A percentile compares a stretch with the other conserved stretches of the same genome.
Conservation (phyloP, 2,113 vertebrate species). For the Rutilus rutilus region DNA sequence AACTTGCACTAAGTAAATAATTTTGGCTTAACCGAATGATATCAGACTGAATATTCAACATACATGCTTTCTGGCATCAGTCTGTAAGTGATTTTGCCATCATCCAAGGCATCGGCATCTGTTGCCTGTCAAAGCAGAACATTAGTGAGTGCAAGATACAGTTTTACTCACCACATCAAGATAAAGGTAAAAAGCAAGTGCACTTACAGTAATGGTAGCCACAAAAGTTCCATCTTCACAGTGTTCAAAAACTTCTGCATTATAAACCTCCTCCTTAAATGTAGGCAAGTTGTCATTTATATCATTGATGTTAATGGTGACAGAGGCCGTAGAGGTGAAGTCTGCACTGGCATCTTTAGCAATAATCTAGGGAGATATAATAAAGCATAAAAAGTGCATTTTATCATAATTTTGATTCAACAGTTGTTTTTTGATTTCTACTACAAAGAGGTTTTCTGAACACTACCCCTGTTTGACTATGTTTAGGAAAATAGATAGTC, state of each 20-base stretch:
- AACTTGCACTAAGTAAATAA: background rate
- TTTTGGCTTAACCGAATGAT: background rate
- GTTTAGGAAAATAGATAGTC: background rate
- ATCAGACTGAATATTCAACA: conserved; percentile 52
- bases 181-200: background rate
- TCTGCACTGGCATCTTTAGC: conserved; percentile 71
- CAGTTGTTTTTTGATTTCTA: background rate
- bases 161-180: background rate
- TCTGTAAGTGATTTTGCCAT: conserved; percentile 80
- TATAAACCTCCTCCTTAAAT: conserved; percentile 76
- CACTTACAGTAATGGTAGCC: conserved; percentile 76
- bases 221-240: conserved; percentile 68
- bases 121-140: conserved; percentile 76
- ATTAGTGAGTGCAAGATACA: background rate
- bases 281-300: conserved; percentile 86
- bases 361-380: conserved; percentile 76
- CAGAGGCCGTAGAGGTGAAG: conserved; percentile 70
- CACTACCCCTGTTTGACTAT: too few species aligned
- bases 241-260: conserved; percentile 75
- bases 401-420: background rate
- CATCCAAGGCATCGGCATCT: conserved; percentile 81
- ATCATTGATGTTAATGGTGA: conserved; percentile 84
- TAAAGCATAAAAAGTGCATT: background rate
- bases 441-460: background rate
- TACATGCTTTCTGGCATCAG: conserved; percentile 87